phyloP scores from a whole-genome alignment of 2,888 invertebrate genomes.

The Cephalotes varians region DNA sequence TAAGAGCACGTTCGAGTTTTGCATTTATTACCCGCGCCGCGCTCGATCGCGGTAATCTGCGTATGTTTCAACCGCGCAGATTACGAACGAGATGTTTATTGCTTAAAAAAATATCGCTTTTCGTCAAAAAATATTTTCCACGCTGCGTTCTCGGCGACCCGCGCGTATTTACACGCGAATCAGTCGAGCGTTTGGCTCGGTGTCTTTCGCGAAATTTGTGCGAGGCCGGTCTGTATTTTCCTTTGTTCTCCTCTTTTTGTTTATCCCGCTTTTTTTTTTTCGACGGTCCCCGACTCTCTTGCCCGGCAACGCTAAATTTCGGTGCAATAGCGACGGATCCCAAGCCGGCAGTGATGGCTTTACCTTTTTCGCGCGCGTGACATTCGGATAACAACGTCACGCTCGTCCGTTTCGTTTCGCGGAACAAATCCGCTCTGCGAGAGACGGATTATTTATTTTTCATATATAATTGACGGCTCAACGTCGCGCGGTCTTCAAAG shows the following conservation, averaged over 20 bases:
- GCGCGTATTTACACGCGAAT: conserved; percentile 25
- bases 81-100: conserved; percentile 26
- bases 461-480: conserved; percentile 41
- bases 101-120: conserved; percentile 25
- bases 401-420: conserved; percentile 40
- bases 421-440: conserved; percentile 35
- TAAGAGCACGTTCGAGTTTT: conserved; percentile 28
- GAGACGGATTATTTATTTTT: conserved; percentile 46
- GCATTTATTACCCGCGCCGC: conserved; percentile 30
- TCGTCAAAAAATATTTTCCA: conserved; percentile 14
- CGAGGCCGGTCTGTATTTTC: conserved; percentile 9
- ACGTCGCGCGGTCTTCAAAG: conserved; percentile 16
- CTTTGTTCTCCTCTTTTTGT: conserved; percentile 3
- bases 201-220: conserved; percentile 16
- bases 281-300: not conserved
- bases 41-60: not conserved
- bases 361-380: conserved; percentile 46
- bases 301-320: conserved; percentile 40
- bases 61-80: conserved; percentile 6
- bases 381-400: conserved; percentile 52
- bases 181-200: conserved; percentile 9
- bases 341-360: conserved; percentile 43
- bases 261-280: not conserved
- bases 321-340: conserved; percentile 45
- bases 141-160: not conserved